A percentile compares a stretch with the other conserved stretches of the same genome.
phyloP scores from a whole-genome alignment of 2,888 invertebrate species.

The Noctua comes region DNA sequence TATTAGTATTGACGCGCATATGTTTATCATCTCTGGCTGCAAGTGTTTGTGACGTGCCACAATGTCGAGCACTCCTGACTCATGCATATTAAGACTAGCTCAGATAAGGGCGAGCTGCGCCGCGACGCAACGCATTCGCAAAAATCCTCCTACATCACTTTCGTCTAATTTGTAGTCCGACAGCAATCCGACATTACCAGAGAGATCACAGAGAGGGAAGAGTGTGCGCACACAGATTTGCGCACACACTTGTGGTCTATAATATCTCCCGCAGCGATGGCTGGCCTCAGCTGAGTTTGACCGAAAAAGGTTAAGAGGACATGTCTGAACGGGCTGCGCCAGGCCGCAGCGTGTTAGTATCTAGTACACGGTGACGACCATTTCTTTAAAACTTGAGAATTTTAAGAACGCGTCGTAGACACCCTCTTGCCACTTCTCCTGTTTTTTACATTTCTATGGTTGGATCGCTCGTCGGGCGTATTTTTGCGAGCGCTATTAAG shows the following conservation, averaged over 20 bases:
- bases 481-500: neutral
- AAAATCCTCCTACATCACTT: neutral
- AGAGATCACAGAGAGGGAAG: neutral
- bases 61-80: constrained; percentile 40
- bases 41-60: constrained; percentile 36
- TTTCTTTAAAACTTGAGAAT: no score
- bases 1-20: constrained; percentile 30
- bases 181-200: neutral
- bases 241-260: neutral
- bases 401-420: neutral
- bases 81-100: constrained; percentile 12
- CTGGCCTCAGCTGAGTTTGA: neutral
- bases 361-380: neutral
- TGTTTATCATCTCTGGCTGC: constrained; percentile 36
- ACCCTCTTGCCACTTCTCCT: neutral
- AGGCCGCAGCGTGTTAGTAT: neutral
- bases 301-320: neutral
- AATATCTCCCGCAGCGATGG: neutral
- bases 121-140: neutral
- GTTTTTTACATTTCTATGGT: neutral
- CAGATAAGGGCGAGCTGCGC: neutral
- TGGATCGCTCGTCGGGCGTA: neutral
- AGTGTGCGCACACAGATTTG: neutral
- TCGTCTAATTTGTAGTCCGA: neutral
- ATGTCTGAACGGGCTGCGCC: neutral